Evolutionary conservation across 2,113 vertebrate genomes (phyloP), one percentile per base, ranked within the genome.

Genomic region (Aythya baeri): DNA sequence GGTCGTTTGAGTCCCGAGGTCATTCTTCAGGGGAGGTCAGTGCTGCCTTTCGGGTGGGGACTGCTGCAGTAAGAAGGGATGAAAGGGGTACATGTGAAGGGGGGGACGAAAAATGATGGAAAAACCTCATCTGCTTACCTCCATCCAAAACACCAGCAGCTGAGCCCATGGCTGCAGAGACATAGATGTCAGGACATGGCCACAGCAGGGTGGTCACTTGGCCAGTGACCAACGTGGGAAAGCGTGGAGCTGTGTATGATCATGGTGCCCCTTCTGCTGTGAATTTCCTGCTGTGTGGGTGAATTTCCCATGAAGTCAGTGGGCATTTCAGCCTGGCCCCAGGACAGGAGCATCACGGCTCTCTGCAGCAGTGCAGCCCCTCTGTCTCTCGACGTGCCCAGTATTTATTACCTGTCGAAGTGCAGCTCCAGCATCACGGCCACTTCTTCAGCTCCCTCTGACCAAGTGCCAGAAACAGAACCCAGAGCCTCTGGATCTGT

Each of bases 131-230:
- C 34, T 36, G 52, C 21, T 9, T 34, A 59, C 17, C 36, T 46
- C 54, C 8, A 2, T 43, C 1, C 0, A n/a, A 76, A 8, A 26
- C 46, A 25, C 6, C 62, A 52, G 66, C 59, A 90, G 86, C 83
- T 9, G 2, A 22, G 44, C 13, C 6, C 13, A 0, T 0, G 2
- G 16, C 78, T 36, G 75, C 0, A 0, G 32, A 25, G 36, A 36
- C 62, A 68, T 36, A 5, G 58, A 43, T 86, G 43, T 59, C 66
- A 52, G 83, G 68, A 74, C 2, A 0, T 1, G 25, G 29, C 57
- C 23, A 20, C 59, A 52, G 41, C 17, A 27, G 68, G 44, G 17
- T 25, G 59, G 41, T 86, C 21, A 4, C 7, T 66, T 70, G 6
- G 44, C 74, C 41, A 21, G 52, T 20, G 49, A 57, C 26, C 58